phyloP scores from a whole-genome alignment of 2,797 vertebrate species.

The Melanotaenia boesemani region DNA sequence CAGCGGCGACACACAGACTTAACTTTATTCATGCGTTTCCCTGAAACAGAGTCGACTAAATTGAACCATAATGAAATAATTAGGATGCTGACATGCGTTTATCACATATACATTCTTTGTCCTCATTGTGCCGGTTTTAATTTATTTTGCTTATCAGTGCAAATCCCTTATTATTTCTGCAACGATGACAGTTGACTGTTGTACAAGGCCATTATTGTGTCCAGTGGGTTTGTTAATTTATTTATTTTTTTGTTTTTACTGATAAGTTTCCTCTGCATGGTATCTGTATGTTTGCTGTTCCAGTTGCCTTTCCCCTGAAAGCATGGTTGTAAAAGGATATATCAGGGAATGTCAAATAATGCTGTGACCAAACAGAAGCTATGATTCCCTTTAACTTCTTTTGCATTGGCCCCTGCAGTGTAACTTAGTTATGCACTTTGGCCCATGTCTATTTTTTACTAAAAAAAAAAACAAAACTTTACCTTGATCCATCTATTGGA shows the following conservation, averaged over 20 bases:
- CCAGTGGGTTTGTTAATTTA: too few species aligned
- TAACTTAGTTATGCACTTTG: not conserved
- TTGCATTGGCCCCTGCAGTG: not conserved
- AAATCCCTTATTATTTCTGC: constrained; percentile 1
- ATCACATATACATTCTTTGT: constrained; percentile 7
- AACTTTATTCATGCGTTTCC: constrained; percentile 10
- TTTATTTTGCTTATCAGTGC: not conserved
- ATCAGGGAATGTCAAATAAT: not conserved
- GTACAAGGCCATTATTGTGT: too few species aligned
- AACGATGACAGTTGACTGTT: too few species aligned
- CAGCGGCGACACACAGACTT: not conserved
- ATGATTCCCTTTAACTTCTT: not conserved
- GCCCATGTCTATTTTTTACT: not conserved
- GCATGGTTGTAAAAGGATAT: not conserved
- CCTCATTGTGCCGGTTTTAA: not conserved
- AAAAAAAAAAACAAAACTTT: not conserved
- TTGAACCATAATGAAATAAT: not conserved
- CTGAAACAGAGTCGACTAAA: not conserved
- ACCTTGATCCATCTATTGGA: not conserved
- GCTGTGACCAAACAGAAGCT: not conserved
- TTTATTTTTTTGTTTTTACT: not conserved
- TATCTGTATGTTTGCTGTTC: not conserved
- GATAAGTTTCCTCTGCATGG: not conserved
- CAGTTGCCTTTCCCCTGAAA: not conserved
- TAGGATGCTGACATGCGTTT: not conserved